Evolutionary conservation across 1,140 invertebrate genomes (phyloP), one percentile per base, ranked within the genome.

Genomic region (Coenobita brevimanus): DNA sequence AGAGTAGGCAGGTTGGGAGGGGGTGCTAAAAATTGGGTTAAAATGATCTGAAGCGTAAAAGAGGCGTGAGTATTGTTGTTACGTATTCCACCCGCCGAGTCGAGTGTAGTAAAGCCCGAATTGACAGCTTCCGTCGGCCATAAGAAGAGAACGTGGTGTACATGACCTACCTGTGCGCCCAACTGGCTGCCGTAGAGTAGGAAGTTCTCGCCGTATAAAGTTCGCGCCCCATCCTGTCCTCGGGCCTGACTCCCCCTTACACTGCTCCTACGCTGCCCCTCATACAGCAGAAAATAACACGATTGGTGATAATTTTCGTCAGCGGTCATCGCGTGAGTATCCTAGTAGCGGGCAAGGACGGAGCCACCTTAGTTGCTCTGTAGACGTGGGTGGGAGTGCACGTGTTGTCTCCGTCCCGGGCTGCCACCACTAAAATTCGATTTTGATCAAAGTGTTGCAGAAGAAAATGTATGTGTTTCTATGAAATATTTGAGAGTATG

Each of bases 291-390:
- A 60, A 60, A 75, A 84, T 62, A 60, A 84, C n/a, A 73, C 33
- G 38, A 84, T 41, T 60, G 30, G 17, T 57, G 30, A 75, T 84
- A 84, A 84, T 84, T 84, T 75, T 84, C 82, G 33, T 60, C 82
- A 75, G 69, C 82, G 54, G 82, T 75, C 82, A 84, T 76, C 82
- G 82, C 82, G 82, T 84, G 69, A 75, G 82, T 84, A 75, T 84
- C 82, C 82, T 75, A 84, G 82, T 84, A 43, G 82, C 82, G 82
- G 41, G 82, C 82, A 84, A 84, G 82, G 82, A 76, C 82, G 82
- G 71, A 33, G 57, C 69, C 82, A 75, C 69, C 82, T 84, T 84
- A 84, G 82, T 84, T 75, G 69, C 69, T 84, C 67, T 84, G 82
- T 84, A 69, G 82, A 84, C 71, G 82, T 75, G 82, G 82, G 82